These are phyloP conservation scores for Cheilosia vulpina DNA, from an alignment of 2,888 invertebrate species.

Conservation along the genomic window DNA sequence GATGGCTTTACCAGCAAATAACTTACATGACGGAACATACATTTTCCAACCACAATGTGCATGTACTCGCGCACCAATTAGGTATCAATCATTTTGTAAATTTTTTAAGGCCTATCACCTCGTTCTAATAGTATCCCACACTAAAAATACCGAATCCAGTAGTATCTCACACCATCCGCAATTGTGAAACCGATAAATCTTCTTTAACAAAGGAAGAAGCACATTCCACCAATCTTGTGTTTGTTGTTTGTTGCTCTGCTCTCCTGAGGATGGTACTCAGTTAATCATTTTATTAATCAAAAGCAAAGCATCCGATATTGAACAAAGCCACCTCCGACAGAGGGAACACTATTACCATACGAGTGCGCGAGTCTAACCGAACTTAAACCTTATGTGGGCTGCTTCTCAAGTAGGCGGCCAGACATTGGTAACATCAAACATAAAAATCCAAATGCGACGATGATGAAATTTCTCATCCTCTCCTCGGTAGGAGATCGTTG, in stretches of 20 bases:
- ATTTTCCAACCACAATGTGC: not conserved
- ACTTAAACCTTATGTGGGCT: constrained; percentile 64
- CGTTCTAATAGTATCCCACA: constrained; percentile 1
- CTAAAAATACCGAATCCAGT: not conserved
- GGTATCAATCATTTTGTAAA: constrained; percentile 59
- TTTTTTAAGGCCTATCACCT: constrained; percentile 39
- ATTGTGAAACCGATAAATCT: constrained; percentile 71
- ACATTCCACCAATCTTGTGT: constrained; percentile 29
- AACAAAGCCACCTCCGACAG: constrained; percentile 45
- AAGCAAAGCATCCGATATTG: constrained; percentile 44
- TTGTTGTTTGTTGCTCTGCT: not conserved
- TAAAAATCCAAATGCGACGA: constrained; percentile 11
- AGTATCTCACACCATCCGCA: constrained; percentile 47
- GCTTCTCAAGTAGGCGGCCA: constrained; percentile 66
- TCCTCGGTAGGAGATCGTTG: not conserved
- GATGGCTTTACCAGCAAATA: not conserved
- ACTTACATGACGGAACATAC: constrained; percentile 14
- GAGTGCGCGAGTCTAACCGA: constrained; percentile 6
- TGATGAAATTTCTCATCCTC: constrained; percentile 34
- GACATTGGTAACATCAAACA: constrained; percentile 42
- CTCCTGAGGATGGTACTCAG: constrained; percentile 13
- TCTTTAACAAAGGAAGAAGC: constrained; percentile 52
- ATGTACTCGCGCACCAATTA: constrained; percentile 32
- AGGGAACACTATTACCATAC: constrained; percentile 8
- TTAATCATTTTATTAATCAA: constrained; percentile 56